Evolutionary conservation across 2,888 invertebrate species (phyloP), one percentile per base, ranked within the genome.

Genomic region (Parnassius orleans): DNA sequence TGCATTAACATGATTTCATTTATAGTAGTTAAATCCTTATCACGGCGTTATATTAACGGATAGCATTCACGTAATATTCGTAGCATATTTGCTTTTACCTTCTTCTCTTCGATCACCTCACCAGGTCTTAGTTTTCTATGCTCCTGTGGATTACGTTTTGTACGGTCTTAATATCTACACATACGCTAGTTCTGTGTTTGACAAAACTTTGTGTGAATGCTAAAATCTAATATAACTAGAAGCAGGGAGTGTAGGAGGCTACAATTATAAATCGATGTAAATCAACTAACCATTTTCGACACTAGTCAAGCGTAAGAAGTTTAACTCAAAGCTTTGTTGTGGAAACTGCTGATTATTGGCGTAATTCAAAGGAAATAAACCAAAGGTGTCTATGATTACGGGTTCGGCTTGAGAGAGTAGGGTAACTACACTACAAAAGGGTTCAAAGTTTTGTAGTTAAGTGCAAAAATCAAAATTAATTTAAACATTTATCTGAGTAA

Each of bases 81-180:
- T 82, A 85, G 82, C 83, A 76, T 79, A 80, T 76, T 83, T 79
- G 77, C 80, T 85, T 84, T 96, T 96, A 98, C 97, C 97, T 97
- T 96, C 94, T 96, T 96, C 87, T 97, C 97, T 93, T 96, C 96
- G 92, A 96, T 92, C 92, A 97, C 95, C 94, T 98, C 97, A 92
- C 97, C 97, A 77, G 97, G 97, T 86, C 97, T 96, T 92, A 97
- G 96, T 95, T 96, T 96, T 93, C 96, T 96, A 95, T 95, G 94
- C 90, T 96, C 96, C 96, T 92, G 92, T 90, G 90, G 84, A 91
- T 91, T 90, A 87, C 78, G 87, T 83, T 87, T 90, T 89, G 83
- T 80, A 87, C 87, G 78, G 77, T 87, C 86, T 89, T 88, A 90
- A 83, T 88, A 87, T 83, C 77, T 79, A 81, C 51, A 61, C 56